Percentiles rank a stretch among this genome's conserved stretches.
phyloP scores from a whole-genome alignment of 1,140 invertebrate genomes.

The Lepidostoma basale region DNA sequence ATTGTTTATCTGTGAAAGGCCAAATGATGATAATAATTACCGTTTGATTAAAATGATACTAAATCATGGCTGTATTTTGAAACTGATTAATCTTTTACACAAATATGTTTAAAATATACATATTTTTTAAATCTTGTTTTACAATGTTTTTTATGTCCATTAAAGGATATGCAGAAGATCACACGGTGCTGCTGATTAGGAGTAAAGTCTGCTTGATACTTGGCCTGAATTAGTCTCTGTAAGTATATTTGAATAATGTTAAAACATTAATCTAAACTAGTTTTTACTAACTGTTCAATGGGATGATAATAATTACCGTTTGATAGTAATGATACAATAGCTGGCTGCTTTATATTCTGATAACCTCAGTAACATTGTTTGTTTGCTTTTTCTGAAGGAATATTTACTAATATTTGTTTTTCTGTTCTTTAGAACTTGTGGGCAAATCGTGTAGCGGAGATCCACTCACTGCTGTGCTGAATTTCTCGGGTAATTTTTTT shows the following conservation, averaged over 20 bases:
- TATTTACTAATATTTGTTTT: too few species aligned
- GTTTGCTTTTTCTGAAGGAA: too few species aligned
- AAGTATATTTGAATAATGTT: not conserved
- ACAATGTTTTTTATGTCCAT: too few species aligned
- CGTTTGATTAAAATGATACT: constrained; percentile 44
- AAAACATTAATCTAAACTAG: not conserved
- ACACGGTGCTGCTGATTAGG: too few species aligned
- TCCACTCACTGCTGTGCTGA: too few species aligned
- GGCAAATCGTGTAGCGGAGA: too few species aligned
- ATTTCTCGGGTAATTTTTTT: too few species aligned
- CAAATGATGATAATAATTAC: constrained; percentile 45
- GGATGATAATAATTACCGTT: constrained; percentile 47
- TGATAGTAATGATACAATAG: constrained; percentile 42
- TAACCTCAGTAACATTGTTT: too few species aligned
- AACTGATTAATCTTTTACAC: constrained; percentile 5
- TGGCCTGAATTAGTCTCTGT: not conserved
- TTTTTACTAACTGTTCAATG: too few species aligned
- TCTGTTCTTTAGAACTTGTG: too few species aligned
- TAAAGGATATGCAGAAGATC: too few species aligned
- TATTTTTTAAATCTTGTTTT: not conserved
- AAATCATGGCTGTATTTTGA: constrained; percentile 42
- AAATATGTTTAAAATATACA: not conserved
- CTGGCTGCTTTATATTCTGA: constrained; percentile 43
- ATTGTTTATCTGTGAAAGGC: not conserved
- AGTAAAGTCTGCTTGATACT: too few species aligned